phyloP scores from a whole-genome alignment of 2,888 invertebrate species.

The Oegoconia quadripuncta region DNA sequence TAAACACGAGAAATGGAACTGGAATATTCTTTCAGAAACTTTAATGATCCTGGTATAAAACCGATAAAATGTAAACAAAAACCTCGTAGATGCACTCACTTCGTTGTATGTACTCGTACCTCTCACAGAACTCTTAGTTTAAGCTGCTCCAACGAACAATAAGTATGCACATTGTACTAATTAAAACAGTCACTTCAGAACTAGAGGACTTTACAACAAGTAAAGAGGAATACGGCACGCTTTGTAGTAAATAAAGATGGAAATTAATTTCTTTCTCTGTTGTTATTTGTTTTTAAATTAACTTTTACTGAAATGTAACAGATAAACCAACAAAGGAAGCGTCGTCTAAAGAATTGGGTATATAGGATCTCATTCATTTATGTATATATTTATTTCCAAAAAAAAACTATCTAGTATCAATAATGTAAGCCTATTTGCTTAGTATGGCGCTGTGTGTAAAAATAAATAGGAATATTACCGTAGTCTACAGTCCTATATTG shows the following conservation, averaged over 20 bases:
- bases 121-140: conserved; percentile 37
- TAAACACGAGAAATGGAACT: no score
- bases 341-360: no score
- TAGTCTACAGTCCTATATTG: no score
- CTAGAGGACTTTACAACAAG: conserved; percentile 33
- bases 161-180: conserved; percentile 65
- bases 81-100: conserved; percentile 20
- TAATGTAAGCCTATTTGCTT: no score
- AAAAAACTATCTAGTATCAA: no score
- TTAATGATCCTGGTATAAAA: no score
- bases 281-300: not conserved
- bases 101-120: conserved; percentile 20
- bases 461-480: no score
- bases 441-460: no score
- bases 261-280: conserved; percentile 40
- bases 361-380: no score
- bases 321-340: no score
- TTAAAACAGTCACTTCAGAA: conserved; percentile 56
- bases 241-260: conserved; percentile 52
- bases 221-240: conserved; percentile 39
- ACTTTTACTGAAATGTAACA: not conserved
- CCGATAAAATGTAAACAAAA: conserved; percentile 36
- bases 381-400: no score
- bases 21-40: no score
- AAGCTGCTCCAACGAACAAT: conserved; percentile 49